Conservation (phyloP, 2,888 invertebrate species). For the Orthosia gracilis region DNA sequence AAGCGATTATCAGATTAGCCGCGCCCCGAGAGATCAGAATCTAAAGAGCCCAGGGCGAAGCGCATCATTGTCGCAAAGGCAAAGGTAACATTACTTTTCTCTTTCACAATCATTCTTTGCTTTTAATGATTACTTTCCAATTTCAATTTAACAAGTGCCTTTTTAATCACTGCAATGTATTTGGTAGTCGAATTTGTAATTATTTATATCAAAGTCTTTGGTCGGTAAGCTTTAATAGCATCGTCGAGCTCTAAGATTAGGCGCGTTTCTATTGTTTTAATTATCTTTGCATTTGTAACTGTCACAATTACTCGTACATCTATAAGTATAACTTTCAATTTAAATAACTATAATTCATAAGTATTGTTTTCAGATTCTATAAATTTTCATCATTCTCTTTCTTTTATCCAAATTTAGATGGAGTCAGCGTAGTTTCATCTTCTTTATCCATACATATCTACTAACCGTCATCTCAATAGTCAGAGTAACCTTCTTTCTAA, state of each 20-base stretch:
- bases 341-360: no score
- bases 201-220: neutral
- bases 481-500: no score
- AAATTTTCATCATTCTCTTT: no score
- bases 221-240: neutral
- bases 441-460: no score
- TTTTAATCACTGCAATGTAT: slow-evolving; percentile 5
- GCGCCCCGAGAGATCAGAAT: slow-evolving; percentile 79
- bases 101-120: slow-evolving; percentile 68
- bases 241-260: neutral
- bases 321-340: neutral
- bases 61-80: slow-evolving; percentile 79
- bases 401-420: no score
- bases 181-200: neutral
- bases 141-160: slow-evolving; percentile 51
- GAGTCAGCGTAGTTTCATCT: no score
- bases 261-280: no score
- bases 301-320: neutral
- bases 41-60: slow-evolving; percentile 78
- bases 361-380: neutral
- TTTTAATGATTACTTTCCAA: slow-evolving; percentile 65
- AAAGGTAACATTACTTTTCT: slow-evolving; percentile 75
- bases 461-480: no score
- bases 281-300: neutral
- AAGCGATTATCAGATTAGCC: slow-evolving; percentile 80